phyloP scores from a whole-genome alignment of 2,113 vertebrate species.

The Cheirogaleus medius region DNA sequence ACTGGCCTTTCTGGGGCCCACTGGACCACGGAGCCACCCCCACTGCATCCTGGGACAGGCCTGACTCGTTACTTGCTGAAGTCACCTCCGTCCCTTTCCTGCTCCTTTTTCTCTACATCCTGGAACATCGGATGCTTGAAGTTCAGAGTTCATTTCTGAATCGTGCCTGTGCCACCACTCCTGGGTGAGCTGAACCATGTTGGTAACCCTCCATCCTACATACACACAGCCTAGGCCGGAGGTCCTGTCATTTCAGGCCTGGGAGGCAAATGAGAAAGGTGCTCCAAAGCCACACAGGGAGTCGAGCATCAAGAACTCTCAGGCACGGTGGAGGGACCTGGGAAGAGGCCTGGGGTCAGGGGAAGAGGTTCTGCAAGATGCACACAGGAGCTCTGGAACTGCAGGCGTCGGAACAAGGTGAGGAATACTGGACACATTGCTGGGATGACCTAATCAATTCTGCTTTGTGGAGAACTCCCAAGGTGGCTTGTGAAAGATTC shows the following conservation, averaged over 20 bases:
- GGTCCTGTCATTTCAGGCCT: neutral
- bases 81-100: neutral
- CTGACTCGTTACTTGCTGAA: neutral
- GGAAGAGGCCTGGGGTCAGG: neutral
- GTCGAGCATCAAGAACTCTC: neutral
- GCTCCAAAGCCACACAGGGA: too few relatives aligned
- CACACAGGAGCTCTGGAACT: neutral
- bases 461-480: neutral
- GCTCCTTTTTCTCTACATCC: neutral
- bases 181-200: neutral
- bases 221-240: neutral
- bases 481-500: neutral
- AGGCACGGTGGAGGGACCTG: neutral
- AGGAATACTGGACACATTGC: rapidly evolving
- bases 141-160: neutral
- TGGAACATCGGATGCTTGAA: neutral
- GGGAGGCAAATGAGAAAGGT: neutral
- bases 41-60: too few relatives aligned
- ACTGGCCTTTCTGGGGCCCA: neutral
- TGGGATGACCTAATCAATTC: neutral
- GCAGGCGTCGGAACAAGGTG: neutral
- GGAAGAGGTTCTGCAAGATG: neutral
- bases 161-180: neutral
- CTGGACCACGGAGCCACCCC: neutral
- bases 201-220: neutral